A percentile compares a stretch with the other conserved stretches of the same genome.
These are phyloP conservation scores for Phrynosoma blainvillii DNA, from an alignment of 2,113 vertebrate genomes.

Conservation along the genomic window DNA sequence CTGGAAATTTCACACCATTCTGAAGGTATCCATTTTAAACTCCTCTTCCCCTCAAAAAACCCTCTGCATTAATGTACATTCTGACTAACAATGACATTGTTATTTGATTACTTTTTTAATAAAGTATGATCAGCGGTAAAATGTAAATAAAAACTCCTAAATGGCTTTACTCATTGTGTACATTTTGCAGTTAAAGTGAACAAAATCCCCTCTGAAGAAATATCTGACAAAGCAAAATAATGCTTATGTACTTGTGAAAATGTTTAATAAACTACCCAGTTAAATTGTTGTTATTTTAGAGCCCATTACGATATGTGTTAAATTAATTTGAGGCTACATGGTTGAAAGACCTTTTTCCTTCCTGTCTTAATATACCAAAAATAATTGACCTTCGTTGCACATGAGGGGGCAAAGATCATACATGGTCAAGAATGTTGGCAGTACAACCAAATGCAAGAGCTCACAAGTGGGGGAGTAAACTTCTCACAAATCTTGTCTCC, in stretches of 20 bases:
- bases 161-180: constrained; percentile 73
- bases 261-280: constrained; percentile 74
- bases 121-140: constrained; percentile 71
- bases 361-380: constrained; percentile 49
- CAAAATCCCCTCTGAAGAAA: constrained; percentile 76
- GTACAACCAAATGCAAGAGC: constrained; percentile 21
- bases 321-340: constrained; percentile 66
- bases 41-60: constrained; percentile 27
- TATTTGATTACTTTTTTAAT: constrained; percentile 56
- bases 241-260: constrained; percentile 74
- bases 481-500: constrained; percentile 49
- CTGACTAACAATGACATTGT: constrained; percentile 63
- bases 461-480: constrained; percentile 13
- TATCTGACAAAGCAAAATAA: constrained; percentile 78
- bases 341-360: constrained; percentile 34
- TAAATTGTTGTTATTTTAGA: constrained; percentile 74
- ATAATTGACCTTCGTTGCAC: constrained; percentile 56
- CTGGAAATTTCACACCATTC: constrained; percentile 44
- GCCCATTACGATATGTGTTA: constrained; percentile 63
- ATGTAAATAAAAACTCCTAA: constrained; percentile 75
- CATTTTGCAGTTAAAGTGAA: constrained; percentile 76
- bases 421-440: constrained; percentile 32
- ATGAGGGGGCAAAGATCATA: constrained; percentile 43
- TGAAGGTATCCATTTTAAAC: constrained; percentile 44
- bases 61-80: constrained; percentile 47